These are phyloP conservation scores for Nemopilema nomurai DNA, from an alignment of 30 jellyfish, hydroid and myxozoan genomes.

Conservation along the genomic window DNA sequence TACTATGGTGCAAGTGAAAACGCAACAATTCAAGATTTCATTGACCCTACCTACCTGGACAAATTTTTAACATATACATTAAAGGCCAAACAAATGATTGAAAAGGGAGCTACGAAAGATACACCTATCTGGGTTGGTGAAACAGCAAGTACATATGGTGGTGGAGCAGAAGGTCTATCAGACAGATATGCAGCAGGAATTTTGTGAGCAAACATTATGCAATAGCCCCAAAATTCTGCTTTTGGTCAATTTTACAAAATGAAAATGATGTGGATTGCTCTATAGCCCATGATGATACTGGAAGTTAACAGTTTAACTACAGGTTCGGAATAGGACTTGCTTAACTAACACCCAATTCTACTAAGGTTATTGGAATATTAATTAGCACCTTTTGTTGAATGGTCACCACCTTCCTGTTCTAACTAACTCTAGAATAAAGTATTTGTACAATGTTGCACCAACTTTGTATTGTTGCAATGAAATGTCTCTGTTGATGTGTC, in stretches of 20 bases:
- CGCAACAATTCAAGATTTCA: constrained; percentile 67
- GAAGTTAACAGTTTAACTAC: no score
- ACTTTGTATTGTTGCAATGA: no score
- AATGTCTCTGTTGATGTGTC: no score
- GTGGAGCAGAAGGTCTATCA: constrained; percentile 65
- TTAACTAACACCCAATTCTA: no score
- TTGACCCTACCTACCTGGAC: constrained; percentile 74
- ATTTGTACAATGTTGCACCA: no score
- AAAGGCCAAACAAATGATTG: constrained; percentile 50
- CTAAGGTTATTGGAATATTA: no score
- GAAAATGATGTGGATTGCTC: not conserved
- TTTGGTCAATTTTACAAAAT: no score
- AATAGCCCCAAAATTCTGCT: not conserved
- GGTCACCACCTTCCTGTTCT: no score
- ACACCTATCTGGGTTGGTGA: constrained; percentile 92
- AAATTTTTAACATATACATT: constrained; percentile 38
- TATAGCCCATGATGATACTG: not conserved
- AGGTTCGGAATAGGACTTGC: no score
- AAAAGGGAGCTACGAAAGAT: constrained; percentile 22
- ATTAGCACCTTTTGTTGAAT: no score
- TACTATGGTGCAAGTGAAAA: constrained; percentile 80
- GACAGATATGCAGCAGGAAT: constrained; percentile 85
- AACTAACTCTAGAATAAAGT: no score
- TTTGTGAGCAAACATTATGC: constrained; percentile 28
- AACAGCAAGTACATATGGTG: constrained; percentile 85